phyloP scores from a whole-genome alignment of 1,140 invertebrate species.

The Danaus plexippus region DNA sequence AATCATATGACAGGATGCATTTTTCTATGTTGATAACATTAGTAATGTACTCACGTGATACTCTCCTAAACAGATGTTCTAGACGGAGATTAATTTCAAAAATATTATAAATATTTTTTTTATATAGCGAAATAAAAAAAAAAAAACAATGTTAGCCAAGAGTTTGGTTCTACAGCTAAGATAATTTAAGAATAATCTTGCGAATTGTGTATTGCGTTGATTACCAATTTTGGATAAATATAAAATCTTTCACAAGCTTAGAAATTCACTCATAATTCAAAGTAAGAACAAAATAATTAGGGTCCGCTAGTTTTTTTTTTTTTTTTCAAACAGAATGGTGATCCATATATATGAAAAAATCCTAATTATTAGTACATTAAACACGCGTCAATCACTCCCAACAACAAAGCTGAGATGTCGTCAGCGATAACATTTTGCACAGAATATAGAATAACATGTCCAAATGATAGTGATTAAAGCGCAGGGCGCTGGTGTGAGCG shows the following conservation, averaged over 20 bases:
- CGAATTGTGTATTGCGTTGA: too few species aligned
- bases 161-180: too few species aligned
- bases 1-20: constrained; percentile 66
- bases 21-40: constrained; percentile 52
- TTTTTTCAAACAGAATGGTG: constrained; percentile 1
- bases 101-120: too few species aligned
- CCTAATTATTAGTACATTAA: constrained; percentile 9
- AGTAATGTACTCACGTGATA: constrained; percentile 52
- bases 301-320: too few species aligned
- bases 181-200: too few species aligned
- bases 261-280: too few species aligned
- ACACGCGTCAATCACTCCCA: constrained; percentile 18
- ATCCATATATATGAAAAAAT: background rate
- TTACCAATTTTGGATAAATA: too few species aligned
- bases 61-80: constrained; percentile 40
- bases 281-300: too few species aligned
- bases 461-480: constrained; percentile 65
- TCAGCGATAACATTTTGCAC: constrained; percentile 52
- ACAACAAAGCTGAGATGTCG: constrained; percentile 40
- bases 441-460: constrained; percentile 62
- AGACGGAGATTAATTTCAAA: background rate
- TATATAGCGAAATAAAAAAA: too few species aligned
- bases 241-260: too few species aligned
- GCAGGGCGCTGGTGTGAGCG: constrained; percentile 46
- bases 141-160: too few species aligned